Base-by-base conservation (phyloP, 64 coral and sea anemone genomes). In the Pachyseris speciosa region DNA sequence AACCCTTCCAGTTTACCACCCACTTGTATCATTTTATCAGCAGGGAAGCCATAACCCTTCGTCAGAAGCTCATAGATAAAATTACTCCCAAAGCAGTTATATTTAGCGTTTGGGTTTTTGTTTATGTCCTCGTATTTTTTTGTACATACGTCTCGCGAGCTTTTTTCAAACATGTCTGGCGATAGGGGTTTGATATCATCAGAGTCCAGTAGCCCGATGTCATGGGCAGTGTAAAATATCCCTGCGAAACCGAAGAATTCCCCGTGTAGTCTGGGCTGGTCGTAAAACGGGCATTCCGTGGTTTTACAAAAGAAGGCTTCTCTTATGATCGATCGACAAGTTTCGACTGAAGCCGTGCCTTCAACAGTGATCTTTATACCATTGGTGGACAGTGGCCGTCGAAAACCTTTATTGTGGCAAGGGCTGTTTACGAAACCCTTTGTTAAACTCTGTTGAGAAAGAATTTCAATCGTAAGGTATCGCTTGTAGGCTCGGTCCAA, bases 11-110 rank as follows among this genome's bases (percentile, higher is more conserved):
- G 28, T 7, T 48, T 20, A 1, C 65, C 36, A 2, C 53, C 81
- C 19, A 85, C 55, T 3, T 55, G 27, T 7, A 84, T 51, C 12
- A 10, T 47, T 52, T 71, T 84, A n/a, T 85, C 42, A 0, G 37
- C 81, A 25, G 7, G 20, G 22, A 85, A 69, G 5, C 59, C 19
- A 29, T 85, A 92, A n/a, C 90, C 90, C 26, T 85, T 31, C 3
- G 33, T 43, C 16, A 92, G 58, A 31, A 92, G 80, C 68, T 92
- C 90, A 30, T 75, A 83, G 40, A 92, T 72, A 39, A 74, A 92
- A 26, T 74, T 83, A 3, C 60, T 36, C 7, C 8, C 9, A 31
- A 92, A 60, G 55, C 90, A 92, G n/a, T 29, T 29, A 17, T 17
- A 16, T 61, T 75, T 85, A 5, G 81, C 90, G 39, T 65, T 75